Percentiles rank a stretch among this genome's conserved stretches.
phyloP scores from a whole-genome alignment of 2,888 invertebrate species.

The Seira musarum region DNA sequence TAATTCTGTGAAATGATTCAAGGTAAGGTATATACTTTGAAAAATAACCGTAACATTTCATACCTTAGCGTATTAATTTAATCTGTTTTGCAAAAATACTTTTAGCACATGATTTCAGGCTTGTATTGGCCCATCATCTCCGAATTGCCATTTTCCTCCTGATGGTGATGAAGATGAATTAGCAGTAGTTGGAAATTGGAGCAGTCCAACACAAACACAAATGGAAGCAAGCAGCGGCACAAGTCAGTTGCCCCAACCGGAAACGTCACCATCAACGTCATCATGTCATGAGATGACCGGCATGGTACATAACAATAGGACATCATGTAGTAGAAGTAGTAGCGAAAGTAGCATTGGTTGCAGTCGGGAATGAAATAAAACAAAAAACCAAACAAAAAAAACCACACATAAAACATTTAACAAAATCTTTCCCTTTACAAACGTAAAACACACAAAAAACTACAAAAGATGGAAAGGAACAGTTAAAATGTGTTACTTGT shows the following conservation, averaged over 20 bases:
- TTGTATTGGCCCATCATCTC: constrained; percentile 69
- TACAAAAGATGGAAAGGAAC: background rate
- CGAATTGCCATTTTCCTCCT: constrained; percentile 58
- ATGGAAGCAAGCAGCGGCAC: background rate
- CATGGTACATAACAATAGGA: background rate
- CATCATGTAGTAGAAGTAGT: constrained; percentile 36
- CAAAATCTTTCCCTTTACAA: constrained; percentile 5
- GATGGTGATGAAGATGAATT: constrained; percentile 12
- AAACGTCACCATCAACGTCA: constrained; percentile 41
- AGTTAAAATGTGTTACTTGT: too few relatives aligned
- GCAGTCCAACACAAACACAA: constrained; percentile 2
- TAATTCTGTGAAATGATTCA: too few relatives aligned
- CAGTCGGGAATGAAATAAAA: too few relatives aligned
- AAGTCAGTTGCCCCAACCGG: constrained; percentile 31
- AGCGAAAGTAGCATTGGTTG: background rate
- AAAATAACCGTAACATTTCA: too few relatives aligned
- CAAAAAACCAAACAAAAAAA: constrained; percentile 1
- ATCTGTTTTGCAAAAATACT: background rate
- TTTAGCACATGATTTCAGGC: constrained; percentile 68
- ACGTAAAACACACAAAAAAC: constrained; percentile 40
- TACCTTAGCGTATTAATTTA: too few relatives aligned
- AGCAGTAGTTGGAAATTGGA: background rate
- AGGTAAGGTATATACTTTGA: too few relatives aligned
- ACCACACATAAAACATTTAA: constrained; percentile 28
- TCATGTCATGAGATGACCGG: constrained; percentile 47